Conservation (phyloP, 2,888 invertebrate species). For the Apotomis betuletana region DNA sequence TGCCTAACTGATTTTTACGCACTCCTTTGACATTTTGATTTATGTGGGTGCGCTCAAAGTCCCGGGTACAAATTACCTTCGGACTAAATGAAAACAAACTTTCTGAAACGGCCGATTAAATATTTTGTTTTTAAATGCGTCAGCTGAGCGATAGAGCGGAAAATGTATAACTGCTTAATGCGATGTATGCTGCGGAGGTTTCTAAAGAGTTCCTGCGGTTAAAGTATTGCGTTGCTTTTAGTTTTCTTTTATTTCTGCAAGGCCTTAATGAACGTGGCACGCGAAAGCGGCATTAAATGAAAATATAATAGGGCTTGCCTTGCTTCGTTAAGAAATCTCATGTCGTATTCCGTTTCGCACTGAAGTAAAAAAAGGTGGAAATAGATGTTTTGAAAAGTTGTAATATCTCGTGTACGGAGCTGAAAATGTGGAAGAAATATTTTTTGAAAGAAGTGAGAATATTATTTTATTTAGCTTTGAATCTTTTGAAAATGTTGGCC, state of each 20-base stretch:
- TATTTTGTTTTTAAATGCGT: constrained; percentile 30
- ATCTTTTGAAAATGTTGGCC: no score
- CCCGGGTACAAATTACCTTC: constrained; percentile 29
- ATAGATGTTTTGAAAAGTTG: background rate
- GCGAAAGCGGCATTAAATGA: constrained; percentile 52
- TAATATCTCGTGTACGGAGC: background rate
- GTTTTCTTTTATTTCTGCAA: constrained; percentile 40
- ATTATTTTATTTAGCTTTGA: no score
- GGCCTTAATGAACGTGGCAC: constrained; percentile 48
- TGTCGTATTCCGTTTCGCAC: constrained; percentile 30
- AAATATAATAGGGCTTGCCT: constrained; percentile 50
- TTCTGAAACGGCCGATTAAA: constrained; percentile 17
- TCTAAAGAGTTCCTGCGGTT: constrained; percentile 32
- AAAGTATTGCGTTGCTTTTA: constrained; percentile 36
- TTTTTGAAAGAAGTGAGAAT: no score
- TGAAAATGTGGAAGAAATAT: background rate
- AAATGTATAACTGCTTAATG: constrained; percentile 32
- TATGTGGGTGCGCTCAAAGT: constrained; percentile 44
- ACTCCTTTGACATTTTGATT: constrained; percentile 46
- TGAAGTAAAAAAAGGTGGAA: constrained; percentile 2
- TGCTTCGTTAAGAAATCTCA: constrained; percentile 38
- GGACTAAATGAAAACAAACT: constrained; percentile 35
- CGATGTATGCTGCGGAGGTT: constrained; percentile 20
- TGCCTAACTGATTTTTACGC: constrained; percentile 47
- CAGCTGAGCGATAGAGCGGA: constrained; percentile 5